Evolutionary conservation across 2,888 invertebrate genomes (phyloP).

Genomic region (Suillia variegata): DNA sequence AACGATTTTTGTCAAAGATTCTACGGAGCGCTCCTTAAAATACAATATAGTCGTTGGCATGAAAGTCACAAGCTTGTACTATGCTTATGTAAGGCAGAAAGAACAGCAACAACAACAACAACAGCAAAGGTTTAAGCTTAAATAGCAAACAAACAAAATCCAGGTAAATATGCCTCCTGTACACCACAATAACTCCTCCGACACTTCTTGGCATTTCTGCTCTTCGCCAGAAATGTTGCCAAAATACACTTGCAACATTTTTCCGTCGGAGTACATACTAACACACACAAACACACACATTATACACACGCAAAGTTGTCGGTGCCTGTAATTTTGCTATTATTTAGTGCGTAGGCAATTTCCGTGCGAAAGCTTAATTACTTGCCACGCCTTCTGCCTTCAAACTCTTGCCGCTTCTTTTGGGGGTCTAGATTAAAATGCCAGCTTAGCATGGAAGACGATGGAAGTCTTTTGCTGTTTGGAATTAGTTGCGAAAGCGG

Average conservation of each 20-base stretch:
- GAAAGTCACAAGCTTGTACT: neutral
- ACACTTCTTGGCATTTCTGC: too few relatives aligned
- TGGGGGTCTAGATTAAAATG: constrained; percentile 49
- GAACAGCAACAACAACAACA: neutral
- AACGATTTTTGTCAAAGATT: too few relatives aligned
- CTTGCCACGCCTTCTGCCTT: constrained; percentile 31
- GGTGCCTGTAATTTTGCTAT: constrained; percentile 26
- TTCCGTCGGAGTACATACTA: neutral
- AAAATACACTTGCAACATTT: neutral
- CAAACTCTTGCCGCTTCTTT: neutral
- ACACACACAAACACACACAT: neutral
- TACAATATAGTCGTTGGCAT: too few relatives aligned
- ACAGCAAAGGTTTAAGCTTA: neutral
- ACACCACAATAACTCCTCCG: neutral
- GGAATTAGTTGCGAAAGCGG: constrained; percentile 47
- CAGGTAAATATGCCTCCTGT: too few relatives aligned
- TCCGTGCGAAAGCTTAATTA: constrained; percentile 44
- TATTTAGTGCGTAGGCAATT: constrained; percentile 51
- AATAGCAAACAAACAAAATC: neutral
- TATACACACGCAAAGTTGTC: neutral
- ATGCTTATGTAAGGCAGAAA: neutral
- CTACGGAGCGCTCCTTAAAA: too few relatives aligned
- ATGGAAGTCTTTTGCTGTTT: constrained; percentile 50
- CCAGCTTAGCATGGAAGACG: constrained; percentile 53
- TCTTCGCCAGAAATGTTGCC: neutral